phyloP scores from a whole-genome alignment of 37 sponge, comb jelly and placozoan species.

The Corticium candelabrum region DNA sequence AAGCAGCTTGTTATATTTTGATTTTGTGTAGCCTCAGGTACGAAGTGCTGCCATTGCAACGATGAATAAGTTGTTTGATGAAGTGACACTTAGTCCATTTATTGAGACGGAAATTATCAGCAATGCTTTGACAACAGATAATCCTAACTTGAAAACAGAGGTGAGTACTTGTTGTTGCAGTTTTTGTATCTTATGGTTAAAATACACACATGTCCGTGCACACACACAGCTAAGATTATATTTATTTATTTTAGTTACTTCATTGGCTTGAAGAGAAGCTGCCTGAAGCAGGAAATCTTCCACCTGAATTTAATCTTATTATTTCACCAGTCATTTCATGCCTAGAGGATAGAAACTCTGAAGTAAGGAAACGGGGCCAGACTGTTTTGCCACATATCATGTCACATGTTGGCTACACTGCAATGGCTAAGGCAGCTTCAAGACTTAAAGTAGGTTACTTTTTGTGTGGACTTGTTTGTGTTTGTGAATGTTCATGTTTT shows the following conservation, averaged over 20 bases:
- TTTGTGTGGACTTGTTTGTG: no score
- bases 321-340: slow-evolving; percentile 40
- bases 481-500: no score
- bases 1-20: no score
- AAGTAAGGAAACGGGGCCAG: slow-evolving; percentile 70
- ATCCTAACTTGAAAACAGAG: slow-evolving; percentile 71
- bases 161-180: slow-evolving; percentile 9
- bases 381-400: slow-evolving; percentile 44
- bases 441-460: slow-evolving; percentile 46
- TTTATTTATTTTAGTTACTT: no score
- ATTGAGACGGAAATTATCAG: slow-evolving; percentile 60
- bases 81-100: slow-evolving; percentile 32
- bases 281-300: slow-evolving; percentile 33
- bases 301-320: slow-evolving; percentile 41
- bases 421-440: slow-evolving; percentile 33
- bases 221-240: no score
- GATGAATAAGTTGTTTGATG: slow-evolving; percentile 52
- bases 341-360: slow-evolving; percentile 73
- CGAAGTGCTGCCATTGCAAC: slow-evolving; percentile 43
- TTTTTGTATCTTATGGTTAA: slow-evolving; percentile 6
- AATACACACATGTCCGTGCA: not conserved
- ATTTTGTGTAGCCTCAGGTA: slow-evolving; percentile 48
- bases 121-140: slow-evolving; percentile 58
- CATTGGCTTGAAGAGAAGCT: slow-evolving; percentile 76
- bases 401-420: slow-evolving; percentile 56